These are phyloP conservation scores for Poeciliopsis infans DNA, from an alignment of 2,797 vertebrate species.

Conservation along the genomic window DNA sequence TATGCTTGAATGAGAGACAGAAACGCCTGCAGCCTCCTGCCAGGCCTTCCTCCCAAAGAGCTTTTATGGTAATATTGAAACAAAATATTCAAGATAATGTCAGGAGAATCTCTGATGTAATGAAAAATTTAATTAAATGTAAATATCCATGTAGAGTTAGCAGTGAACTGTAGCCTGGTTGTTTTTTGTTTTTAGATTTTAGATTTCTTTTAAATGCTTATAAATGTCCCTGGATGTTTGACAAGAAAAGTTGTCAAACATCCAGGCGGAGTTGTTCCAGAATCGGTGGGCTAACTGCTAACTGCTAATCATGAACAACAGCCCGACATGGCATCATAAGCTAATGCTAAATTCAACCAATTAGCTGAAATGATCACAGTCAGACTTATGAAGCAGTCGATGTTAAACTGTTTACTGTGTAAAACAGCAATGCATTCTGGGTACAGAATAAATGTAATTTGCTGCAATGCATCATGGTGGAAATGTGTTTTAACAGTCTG, in stretches of 20 bases:
- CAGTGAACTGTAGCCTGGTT: neutral
- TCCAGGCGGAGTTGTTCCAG: neutral
- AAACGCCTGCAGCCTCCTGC: neutral
- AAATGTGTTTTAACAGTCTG: no score
- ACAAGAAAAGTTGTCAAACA: neutral
- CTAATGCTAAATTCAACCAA: no score
- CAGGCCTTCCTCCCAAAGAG: neutral
- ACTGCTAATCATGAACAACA: no score
- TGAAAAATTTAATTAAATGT: neutral
- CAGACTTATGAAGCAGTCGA: no score
- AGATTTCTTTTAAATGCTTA: neutral
- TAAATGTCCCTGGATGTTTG: neutral
- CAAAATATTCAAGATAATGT: neutral
- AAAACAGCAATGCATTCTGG: no score
- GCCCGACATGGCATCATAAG: no score
- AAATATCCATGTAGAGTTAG: neutral
- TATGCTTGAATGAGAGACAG: neutral
- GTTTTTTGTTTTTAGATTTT: neutral
- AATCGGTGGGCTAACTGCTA: no score
- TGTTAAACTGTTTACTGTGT: no score
- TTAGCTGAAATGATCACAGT: no score
- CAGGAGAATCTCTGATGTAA: neutral
- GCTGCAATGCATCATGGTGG: no score
- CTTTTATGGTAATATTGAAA: neutral
- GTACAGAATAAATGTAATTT: no score